Evolutionary conservation across 2,888 invertebrate species (phyloP).

Genomic region (Lottia gigantea): DNA sequence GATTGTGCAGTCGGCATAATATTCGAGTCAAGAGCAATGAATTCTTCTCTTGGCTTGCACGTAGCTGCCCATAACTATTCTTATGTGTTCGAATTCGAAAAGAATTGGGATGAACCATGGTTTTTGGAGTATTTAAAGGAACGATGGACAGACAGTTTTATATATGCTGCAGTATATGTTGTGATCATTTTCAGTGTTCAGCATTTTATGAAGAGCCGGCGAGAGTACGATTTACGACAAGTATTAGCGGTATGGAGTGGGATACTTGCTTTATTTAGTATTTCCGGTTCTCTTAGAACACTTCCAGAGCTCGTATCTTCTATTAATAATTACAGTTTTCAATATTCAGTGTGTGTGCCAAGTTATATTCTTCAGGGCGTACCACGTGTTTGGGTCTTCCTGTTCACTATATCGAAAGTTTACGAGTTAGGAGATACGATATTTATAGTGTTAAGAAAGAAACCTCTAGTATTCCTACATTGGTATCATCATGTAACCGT

Average conservation of each 20-base stretch:
- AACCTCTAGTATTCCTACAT: conserved; percentile 71
- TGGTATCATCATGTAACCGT: conserved; percentile 72
- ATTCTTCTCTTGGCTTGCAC: too few species aligned
- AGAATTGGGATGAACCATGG: conserved; percentile 89
- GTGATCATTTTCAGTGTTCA: conserved; percentile 93
- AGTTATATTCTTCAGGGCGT: conserved; percentile 74
- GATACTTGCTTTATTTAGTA: conserved; percentile 90
- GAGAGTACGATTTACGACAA: conserved; percentile 88
- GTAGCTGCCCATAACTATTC: conserved; percentile 44
- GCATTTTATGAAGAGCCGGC: conserved; percentile 91
- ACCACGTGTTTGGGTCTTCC: conserved; percentile 96
- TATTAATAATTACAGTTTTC: conserved; percentile 88
- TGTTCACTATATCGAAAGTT: conserved; percentile 96
- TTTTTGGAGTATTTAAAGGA: conserved; percentile 94
- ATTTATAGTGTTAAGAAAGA: conserved; percentile 70
- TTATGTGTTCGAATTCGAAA: conserved; percentile 92
- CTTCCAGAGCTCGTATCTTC: conserved; percentile 92
- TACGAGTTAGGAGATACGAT: conserved; percentile 83
- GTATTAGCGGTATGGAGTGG: conserved; percentile 93
- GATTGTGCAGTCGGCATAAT: too few species aligned
- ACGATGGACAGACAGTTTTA: conserved; percentile 95
- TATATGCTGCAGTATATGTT: conserved; percentile 82
- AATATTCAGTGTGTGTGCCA: conserved; percentile 91
- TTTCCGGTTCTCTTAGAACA: conserved; percentile 86
- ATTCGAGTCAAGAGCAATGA: too few species aligned